A percentile compares a stretch with the other conserved stretches of the same genome.
These are phyloP conservation scores for Ramazzottius varieornatus DNA, from an alignment of 2,888 invertebrate genomes.

Conservation along the genomic window DNA sequence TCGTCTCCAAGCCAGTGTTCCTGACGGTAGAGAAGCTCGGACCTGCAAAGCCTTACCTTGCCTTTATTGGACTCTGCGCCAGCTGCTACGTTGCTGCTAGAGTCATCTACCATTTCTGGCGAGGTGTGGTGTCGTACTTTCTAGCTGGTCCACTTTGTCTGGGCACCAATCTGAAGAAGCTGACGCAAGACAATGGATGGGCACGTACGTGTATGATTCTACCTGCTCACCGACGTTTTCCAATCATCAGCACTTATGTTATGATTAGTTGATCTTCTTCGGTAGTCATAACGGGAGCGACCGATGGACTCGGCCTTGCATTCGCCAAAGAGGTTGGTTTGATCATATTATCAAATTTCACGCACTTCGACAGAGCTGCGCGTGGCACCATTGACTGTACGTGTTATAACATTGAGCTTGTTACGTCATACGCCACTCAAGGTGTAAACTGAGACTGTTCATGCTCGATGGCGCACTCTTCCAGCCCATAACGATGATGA, in stretches of 20 bases:
- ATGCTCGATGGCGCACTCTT: no score
- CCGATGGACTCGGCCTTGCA: not conserved
- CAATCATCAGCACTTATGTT: not conserved
- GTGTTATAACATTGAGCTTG: no score
- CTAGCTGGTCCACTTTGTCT: not conserved
- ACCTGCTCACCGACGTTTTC: no score
- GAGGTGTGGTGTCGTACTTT: not conserved
- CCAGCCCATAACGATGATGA: no score
- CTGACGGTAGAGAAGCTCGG: no score
- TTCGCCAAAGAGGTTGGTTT: not conserved
- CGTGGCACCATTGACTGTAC: no score
- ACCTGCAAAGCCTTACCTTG: not conserved
- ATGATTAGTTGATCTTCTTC: not conserved
- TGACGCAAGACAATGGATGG: not conserved
- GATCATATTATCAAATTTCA: no score
- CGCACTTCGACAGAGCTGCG: no score
- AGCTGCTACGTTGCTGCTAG: not conserved
- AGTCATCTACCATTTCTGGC: not conserved
- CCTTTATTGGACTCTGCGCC: not conserved
- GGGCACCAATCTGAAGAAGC: not conserved
- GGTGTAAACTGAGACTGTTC: no score
- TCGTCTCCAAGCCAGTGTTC: no score
- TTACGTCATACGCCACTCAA: no score
- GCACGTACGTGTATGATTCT: not conserved
- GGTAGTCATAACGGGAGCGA: not conserved